A percentile compares a stretch with the other conserved stretches of the same genome.
Conservation (phyloP, 2,113 vertebrate genomes). For the Echinops telfairi region DNA sequence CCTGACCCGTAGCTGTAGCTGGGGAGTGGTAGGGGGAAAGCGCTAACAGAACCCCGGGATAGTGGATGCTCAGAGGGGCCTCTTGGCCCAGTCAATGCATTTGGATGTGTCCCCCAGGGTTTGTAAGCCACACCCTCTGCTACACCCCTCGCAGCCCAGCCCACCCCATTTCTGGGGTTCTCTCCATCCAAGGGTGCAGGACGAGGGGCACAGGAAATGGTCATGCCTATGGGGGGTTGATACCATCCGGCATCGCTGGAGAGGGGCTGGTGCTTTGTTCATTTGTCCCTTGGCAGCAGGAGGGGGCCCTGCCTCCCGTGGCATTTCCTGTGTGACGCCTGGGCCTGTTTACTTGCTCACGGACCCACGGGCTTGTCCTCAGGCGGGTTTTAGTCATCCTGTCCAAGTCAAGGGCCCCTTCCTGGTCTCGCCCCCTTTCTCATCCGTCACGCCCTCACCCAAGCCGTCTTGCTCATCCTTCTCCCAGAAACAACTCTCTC, state of each 20-base stretch:
- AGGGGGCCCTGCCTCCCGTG: background rate
- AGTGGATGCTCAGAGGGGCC: background rate
- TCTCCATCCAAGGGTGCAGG: background rate
- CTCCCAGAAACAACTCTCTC: accelerated
- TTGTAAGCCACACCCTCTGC: background rate
- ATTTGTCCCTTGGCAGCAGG: background rate
- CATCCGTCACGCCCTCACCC: background rate
- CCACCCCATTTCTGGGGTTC: background rate
- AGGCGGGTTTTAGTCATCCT: background rate
- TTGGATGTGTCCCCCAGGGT: background rate
- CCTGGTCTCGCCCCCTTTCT: background rate
- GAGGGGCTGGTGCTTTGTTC: background rate
- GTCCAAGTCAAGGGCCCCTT: background rate
- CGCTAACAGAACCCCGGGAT: too few relatives aligned
- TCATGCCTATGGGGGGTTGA: background rate
- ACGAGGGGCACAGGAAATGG: too few relatives aligned
- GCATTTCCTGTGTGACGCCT: slow-evolving; percentile 27
- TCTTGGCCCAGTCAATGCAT: accelerated
- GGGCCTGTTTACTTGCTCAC: background rate
- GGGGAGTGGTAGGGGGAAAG: too few relatives aligned
- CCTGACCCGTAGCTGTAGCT: too few relatives aligned
- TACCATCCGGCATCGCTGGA: background rate
- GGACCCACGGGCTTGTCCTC: background rate
- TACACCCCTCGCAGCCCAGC: background rate
- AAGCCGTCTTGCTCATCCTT: background rate